phyloP scores from a whole-genome alignment of 23 tunicate species.

The Corella eumyota region DNA sequence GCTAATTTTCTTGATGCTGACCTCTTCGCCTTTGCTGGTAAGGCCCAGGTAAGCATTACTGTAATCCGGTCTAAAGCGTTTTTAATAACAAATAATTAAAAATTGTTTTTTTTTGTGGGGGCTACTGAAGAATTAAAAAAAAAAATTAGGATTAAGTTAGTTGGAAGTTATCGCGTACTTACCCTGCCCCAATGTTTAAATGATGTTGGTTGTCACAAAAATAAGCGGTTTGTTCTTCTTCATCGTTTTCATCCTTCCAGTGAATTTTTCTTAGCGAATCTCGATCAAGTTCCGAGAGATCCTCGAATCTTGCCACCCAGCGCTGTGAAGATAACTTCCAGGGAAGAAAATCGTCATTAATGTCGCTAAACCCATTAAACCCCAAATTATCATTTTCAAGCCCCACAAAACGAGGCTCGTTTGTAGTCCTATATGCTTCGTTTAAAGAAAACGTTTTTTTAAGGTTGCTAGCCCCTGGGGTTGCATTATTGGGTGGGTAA shows the following conservation, averaged over 20 bases:
- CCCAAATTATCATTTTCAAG: neutral
- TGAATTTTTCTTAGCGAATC: constrained; percentile 18
- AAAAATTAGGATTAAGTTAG: no score
- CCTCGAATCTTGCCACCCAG: constrained; percentile 70
- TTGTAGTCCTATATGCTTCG: constrained; percentile 10
- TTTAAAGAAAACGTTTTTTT: constrained; percentile 2
- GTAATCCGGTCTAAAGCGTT: constrained; percentile 69
- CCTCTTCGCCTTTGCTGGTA: constrained; percentile 26
- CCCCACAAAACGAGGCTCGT: neutral
- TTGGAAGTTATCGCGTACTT: neutral
- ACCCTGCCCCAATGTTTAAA: constrained; percentile 65
- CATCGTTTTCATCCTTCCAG: constrained; percentile 2
- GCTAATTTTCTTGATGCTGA: constrained; percentile 61
- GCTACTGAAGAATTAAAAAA: no score
- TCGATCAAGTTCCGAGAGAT: constrained; percentile 32
- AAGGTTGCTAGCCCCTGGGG: constrained; percentile 43
- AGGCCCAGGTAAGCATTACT: constrained; percentile 50
- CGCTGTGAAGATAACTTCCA: constrained; percentile 32
- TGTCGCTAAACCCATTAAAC: constrained; percentile 1
- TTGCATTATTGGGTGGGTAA: neutral
- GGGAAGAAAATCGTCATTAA: constrained; percentile 16
- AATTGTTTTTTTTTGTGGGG: no score
- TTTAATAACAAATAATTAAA: neutral
- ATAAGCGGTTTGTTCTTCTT: constrained; percentile 3
- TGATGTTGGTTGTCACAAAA: constrained; percentile 59